Evolutionary conservation across 2,113 vertebrate species (phyloP).

Genomic region (Saccopteryx leptura): DNA sequence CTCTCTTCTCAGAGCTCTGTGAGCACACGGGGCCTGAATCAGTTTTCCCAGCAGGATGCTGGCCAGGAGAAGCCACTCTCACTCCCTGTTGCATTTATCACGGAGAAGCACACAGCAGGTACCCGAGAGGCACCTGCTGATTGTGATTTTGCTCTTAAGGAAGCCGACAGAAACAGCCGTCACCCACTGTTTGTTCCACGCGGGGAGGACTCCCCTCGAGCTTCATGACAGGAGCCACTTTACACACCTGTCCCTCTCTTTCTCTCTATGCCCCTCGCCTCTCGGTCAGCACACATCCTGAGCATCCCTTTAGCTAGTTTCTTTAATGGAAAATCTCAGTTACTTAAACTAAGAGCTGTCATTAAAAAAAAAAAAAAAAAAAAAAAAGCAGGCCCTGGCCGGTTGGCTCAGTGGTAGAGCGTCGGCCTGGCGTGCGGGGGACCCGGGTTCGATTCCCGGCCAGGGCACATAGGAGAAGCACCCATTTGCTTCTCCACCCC

Average conservation of each 20-base stretch:
- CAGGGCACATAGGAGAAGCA: too few relatives aligned
- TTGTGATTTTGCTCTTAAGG: neutral
- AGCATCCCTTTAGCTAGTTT: neutral
- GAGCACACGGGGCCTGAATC: neutral
- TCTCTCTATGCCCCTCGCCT: too few relatives aligned
- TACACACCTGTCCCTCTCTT: neutral
- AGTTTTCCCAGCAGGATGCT: neutral
- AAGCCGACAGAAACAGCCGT: accelerated
- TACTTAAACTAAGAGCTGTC: neutral
- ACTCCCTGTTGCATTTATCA: neutral
- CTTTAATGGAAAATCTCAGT: neutral
- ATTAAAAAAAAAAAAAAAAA: neutral
- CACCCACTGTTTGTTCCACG: too few relatives aligned
- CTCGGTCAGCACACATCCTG: neutral
- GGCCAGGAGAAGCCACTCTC: neutral
- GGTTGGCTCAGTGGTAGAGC: too few relatives aligned
- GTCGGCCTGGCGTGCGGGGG: too few relatives aligned
- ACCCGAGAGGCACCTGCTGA: neutral
- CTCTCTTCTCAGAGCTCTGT: neutral
- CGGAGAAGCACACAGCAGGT: neutral
- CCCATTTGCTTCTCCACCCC: too few relatives aligned
- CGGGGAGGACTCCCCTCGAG: too few relatives aligned
- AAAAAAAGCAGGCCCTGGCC: too few relatives aligned
- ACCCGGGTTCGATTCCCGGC: too few relatives aligned
- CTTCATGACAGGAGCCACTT: neutral